Evolutionary conservation across 1,140 invertebrate species (phyloP), one percentile per base, ranked within the genome.

Genomic region (Chlorops oryzae): DNA sequence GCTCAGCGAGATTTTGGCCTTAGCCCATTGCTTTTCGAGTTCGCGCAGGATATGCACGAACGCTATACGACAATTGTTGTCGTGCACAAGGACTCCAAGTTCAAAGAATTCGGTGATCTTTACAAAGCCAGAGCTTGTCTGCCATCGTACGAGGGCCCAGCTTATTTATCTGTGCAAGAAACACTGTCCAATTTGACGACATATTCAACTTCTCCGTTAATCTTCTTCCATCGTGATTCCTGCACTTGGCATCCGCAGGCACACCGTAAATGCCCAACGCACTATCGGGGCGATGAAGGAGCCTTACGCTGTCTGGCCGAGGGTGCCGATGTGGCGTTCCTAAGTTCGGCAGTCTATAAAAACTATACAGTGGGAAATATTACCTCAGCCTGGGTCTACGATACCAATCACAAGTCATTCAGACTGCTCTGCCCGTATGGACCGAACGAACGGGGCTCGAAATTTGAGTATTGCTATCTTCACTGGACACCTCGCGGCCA

Each of bases 321-420:
- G 15, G 77, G 76, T 18, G 90, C 81, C 21, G 88, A 96, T 65
- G 88, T 96, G 1, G 91, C 91, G 1, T 95, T 96, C 68, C 75
- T 93, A 1, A 85, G 85, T 47, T 76, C 82, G 47, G 81, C 80
- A 38, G 82, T 82, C 3, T 81, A 87, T 32, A 77, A 82, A 38
- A 81, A 84, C 63, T 79, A 77, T 53, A 67, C 76, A 57, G 75
- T 78, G 78, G 73, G 73, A 51, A 65, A 64, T 52, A 24, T 70
- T 27, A 63, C 61, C 3, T 47, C 59, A 5, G 41, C 52, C 15
- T 72, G 67, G 65, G 23, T 61, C 3, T 44, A 35, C 22, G 43
- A 39, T 27, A 25, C 21, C 5, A 54, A 55, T 0, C 51, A 56
- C 7, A 59, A 61, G 46, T 22, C 59, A 54, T 53, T 73, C 73